These are phyloP conservation scores for Dyspetes luteomarginatus DNA, from an alignment of 2,888 invertebrate genomes.

Conservation along the genomic window DNA sequence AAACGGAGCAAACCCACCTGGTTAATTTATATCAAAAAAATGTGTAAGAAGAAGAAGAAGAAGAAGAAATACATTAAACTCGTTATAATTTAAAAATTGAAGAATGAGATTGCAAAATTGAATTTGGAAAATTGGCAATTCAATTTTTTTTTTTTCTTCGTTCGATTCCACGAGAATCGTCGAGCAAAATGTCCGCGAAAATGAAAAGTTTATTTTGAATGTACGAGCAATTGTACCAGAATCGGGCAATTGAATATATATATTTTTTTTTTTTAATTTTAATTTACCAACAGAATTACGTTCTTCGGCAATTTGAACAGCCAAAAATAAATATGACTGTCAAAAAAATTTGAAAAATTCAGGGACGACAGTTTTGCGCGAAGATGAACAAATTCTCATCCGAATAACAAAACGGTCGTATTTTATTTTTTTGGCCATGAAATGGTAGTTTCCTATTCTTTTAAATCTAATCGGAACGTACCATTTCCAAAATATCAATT, in stretches of 20 bases:
- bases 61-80: constrained; percentile 6
- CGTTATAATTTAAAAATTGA: constrained; percentile 24
- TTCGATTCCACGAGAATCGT: constrained; percentile 5
- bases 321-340: too few relatives aligned
- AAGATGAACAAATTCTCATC: too few relatives aligned
- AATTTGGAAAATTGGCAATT: background rate
- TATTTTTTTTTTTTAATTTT: background rate
- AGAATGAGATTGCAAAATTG: constrained; percentile 4
- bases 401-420: too few relatives aligned
- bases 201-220: constrained; percentile 16
- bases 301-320: background rate
- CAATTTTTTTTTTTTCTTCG: constrained; percentile 2
- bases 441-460: too few relatives aligned
- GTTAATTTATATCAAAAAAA: constrained; percentile 15
- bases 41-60: constrained; percentile 7
- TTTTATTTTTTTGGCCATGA: too few relatives aligned
- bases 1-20: constrained; percentile 39
- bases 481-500: too few relatives aligned
- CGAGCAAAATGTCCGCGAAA: background rate
- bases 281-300: background rate
- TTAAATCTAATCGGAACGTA: too few relatives aligned
- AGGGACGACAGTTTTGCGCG: too few relatives aligned
- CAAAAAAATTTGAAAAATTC: too few relatives aligned
- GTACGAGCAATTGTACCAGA: background rate
- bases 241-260: background rate